Evolutionary conservation across 2,888 invertebrate species (phyloP).

Genomic region (Dynastes maya): DNA sequence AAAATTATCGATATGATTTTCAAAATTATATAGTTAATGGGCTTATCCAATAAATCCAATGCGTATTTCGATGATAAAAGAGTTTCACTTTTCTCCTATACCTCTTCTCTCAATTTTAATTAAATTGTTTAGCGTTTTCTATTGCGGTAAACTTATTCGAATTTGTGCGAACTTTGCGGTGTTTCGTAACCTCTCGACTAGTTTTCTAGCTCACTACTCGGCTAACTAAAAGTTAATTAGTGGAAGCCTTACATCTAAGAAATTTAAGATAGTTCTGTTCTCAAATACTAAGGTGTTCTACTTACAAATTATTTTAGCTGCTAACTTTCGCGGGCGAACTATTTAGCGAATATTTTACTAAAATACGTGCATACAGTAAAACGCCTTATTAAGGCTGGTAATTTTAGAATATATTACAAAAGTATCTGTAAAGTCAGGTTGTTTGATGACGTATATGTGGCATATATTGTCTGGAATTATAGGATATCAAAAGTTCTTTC

Average conservation of each 20-base stretch:
- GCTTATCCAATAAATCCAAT: not conserved
- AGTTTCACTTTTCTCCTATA: not conserved
- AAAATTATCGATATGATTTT: conserved; percentile 32
- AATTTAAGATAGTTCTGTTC: conserved; percentile 25
- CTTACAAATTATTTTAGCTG: not conserved
- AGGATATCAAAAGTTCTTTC: no score
- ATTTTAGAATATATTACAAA: no score
- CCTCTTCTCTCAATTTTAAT: not conserved
- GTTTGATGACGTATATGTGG: no score
- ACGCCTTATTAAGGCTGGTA: no score
- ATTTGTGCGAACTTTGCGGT: not conserved
- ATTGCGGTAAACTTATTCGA: not conserved
- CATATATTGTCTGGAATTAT: no score
- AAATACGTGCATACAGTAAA: no score
- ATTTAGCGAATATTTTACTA: no score
- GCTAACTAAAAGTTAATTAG: conserved; percentile 31
- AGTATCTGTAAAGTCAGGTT: no score
- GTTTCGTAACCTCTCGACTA: conserved; percentile 1
- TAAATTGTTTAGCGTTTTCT: conserved; percentile 3
- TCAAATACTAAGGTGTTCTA: conserved; percentile 10
- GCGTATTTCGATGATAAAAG: not conserved
- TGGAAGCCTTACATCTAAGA: conserved; percentile 4
- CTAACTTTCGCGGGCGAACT: no score
- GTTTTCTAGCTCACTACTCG: conserved; percentile 11
- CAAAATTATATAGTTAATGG: not conserved